Evolutionary conservation across 92 coral and sea anemone species (phyloP).

Genomic region (Muricea muricata): DNA sequence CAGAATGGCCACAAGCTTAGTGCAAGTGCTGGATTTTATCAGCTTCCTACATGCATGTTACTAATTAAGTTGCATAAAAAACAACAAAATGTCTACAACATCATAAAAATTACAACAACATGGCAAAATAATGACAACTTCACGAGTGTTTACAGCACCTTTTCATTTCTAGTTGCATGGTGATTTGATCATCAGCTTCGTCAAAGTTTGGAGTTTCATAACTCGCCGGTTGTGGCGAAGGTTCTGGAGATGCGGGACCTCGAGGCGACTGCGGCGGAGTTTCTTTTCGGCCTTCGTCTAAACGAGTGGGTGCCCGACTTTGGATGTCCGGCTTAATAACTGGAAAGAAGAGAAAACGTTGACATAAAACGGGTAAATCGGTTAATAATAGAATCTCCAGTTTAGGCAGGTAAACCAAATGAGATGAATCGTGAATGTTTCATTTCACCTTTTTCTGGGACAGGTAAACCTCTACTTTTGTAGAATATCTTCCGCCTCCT

Average conservation of each 20-base stretch:
- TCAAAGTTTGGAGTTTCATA: conserved; percentile 31
- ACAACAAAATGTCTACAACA: neutral
- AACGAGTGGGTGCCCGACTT: neutral
- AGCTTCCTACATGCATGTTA: too few relatives aligned
- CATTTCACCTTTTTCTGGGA: conserved; percentile 74
- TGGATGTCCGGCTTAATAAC: conserved; percentile 22
- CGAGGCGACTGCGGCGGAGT: neutral
- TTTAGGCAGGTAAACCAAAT: neutral
- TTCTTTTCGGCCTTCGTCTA: neutral
- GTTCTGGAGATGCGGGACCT: neutral
- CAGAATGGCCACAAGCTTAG: too few relatives aligned
- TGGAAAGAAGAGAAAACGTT: neutral
- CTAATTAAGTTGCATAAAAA: too few relatives aligned
- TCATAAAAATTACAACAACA: neutral
- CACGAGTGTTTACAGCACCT: too few relatives aligned
- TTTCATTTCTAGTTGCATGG: conserved; percentile 78
- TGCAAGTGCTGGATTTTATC: too few relatives aligned
- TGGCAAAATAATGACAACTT: too few relatives aligned
- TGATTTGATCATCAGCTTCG: conserved; percentile 84
- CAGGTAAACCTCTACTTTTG: conserved; percentile 74
- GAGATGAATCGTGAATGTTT: too few relatives aligned
- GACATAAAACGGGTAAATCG: neutral
- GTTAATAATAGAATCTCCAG: neutral
- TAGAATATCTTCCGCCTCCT: conserved; percentile 80
- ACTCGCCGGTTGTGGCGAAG: conserved; percentile 14